Percentiles rank a stretch among this genome's conserved stretches.
phyloP scores from a whole-genome alignment of 2,888 invertebrate species.

The Stenolophus ochropezus region DNA sequence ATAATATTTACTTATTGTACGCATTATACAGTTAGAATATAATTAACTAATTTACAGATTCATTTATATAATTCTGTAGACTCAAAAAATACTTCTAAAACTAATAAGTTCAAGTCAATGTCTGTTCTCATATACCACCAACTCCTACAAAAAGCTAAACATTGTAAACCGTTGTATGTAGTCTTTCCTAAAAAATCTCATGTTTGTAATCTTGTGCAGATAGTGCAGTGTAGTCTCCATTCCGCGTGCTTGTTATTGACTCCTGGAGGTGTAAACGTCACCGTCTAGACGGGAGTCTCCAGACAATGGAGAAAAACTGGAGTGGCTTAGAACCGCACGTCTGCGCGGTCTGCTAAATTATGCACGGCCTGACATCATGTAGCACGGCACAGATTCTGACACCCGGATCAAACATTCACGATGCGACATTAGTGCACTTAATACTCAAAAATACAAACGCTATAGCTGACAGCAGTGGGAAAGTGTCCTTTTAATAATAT shows the following conservation, averaged over 20 bases:
- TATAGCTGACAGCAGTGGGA: too few species aligned
- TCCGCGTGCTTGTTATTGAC: background rate
- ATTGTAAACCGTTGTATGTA: background rate
- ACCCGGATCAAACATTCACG: background rate
- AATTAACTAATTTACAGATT: too few species aligned
- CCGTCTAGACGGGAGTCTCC: background rate
- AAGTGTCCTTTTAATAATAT: too few species aligned
- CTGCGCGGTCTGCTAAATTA: background rate
- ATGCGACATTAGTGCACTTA: background rate
- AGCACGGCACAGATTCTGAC: background rate
- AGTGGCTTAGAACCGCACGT: background rate
- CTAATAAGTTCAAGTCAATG: too few species aligned
- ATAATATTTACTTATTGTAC: too few species aligned
- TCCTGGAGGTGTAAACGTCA: background rate
- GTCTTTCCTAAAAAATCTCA: background rate
- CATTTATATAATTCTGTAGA: too few species aligned
- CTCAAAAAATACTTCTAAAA: too few species aligned
- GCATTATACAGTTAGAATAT: too few species aligned
- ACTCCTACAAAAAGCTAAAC: too few species aligned
- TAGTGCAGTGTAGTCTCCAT: background rate
- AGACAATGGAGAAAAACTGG: conserved; percentile 15
- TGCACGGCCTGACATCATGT: background rate
- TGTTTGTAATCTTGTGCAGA: background rate
- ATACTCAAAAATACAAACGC: too few species aligned
- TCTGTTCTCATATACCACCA: too few species aligned